Evolutionary conservation across 2,113 vertebrate species (phyloP).

Genomic region (Colossoma macropomum): DNA sequence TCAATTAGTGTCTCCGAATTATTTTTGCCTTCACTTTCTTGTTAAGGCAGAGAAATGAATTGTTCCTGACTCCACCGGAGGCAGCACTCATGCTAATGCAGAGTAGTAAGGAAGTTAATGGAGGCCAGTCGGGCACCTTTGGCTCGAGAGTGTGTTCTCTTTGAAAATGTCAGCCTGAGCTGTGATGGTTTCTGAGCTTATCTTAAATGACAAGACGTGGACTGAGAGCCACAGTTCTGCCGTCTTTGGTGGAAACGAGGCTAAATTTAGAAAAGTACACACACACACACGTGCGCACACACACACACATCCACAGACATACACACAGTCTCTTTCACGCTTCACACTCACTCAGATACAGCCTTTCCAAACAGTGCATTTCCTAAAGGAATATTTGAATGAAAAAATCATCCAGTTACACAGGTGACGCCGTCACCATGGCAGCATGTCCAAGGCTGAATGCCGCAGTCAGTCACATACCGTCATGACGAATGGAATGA

Average conservation of each 20-base stretch:
- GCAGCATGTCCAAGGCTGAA: too few relatives aligned
- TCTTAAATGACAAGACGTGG: slow-evolving; percentile 53
- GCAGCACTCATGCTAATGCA: not conserved
- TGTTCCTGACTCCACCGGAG: not conserved
- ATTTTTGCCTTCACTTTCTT: not conserved
- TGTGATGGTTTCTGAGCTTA: slow-evolving; percentile 56
- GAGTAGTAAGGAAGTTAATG: slow-evolving; percentile 13
- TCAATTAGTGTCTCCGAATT: too few relatives aligned
- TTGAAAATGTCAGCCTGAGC: slow-evolving; percentile 5
- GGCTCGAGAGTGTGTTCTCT: not conserved
- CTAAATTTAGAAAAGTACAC: slow-evolving; percentile 33
- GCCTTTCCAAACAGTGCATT: not conserved
- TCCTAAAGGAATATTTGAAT: not conserved
- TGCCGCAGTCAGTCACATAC: too few relatives aligned
- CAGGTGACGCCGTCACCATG: too few relatives aligned
- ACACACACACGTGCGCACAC: slow-evolving; percentile 34
- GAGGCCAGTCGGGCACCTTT: not conserved
- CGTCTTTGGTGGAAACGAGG: slow-evolving; percentile 13
- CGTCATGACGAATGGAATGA: too few relatives aligned
- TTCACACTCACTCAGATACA: slow-evolving; percentile 21
- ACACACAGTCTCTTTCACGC: not conserved
- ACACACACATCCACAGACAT: slow-evolving; percentile 8
- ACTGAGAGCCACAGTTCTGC: slow-evolving; percentile 25
- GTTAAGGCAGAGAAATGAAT: not conserved
- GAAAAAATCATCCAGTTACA: too few relatives aligned